A percentile compares a stretch with the other conserved stretches of the same genome.
phyloP scores from a whole-genome alignment of 35 echinoderm and acorn worm species.

The Apostichopus japonicus region DNA sequence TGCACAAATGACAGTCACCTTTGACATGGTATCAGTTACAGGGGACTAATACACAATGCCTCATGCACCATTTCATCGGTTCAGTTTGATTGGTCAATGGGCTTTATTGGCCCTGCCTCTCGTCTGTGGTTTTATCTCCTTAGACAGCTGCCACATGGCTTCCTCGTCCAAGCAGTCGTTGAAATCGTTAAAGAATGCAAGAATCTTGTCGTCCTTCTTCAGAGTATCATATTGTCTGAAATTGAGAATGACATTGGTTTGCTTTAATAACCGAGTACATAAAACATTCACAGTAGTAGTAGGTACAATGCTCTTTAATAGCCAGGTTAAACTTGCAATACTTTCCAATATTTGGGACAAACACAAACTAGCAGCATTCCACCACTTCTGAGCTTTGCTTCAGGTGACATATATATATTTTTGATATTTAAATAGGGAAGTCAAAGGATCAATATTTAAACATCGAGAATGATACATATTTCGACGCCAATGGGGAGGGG shows the following conservation, averaged over 20 bases:
- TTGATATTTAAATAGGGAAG: no score
- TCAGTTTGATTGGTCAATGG: background rate
- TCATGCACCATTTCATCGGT: background rate
- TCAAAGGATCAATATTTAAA: no score
- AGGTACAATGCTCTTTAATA: no score
- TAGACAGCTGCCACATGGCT: slow-evolving; percentile 95
- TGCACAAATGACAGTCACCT: background rate
- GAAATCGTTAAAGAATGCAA: slow-evolving; percentile 88
- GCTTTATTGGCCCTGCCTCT: slow-evolving; percentile 46
- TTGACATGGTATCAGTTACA: background rate
- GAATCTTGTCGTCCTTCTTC: slow-evolving; percentile 66
- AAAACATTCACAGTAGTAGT: no score
- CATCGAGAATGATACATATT: no score
- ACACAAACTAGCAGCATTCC: no score
- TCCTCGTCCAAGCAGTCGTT: slow-evolving; percentile 91
- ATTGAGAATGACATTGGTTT: background rate
- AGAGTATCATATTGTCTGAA: slow-evolving; percentile 83
- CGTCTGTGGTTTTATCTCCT: slow-evolving; percentile 85
- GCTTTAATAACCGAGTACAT: no score
- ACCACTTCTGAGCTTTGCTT: no score
- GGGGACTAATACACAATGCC: background rate
- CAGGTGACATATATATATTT: no score
- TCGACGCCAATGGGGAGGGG: no score
- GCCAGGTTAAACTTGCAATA: no score
- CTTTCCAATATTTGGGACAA: no score